A percentile compares a stretch with the other conserved stretches of the same genome.
Conservation (phyloP, 2,888 invertebrate species). For the Hyalella azteca region DNA sequence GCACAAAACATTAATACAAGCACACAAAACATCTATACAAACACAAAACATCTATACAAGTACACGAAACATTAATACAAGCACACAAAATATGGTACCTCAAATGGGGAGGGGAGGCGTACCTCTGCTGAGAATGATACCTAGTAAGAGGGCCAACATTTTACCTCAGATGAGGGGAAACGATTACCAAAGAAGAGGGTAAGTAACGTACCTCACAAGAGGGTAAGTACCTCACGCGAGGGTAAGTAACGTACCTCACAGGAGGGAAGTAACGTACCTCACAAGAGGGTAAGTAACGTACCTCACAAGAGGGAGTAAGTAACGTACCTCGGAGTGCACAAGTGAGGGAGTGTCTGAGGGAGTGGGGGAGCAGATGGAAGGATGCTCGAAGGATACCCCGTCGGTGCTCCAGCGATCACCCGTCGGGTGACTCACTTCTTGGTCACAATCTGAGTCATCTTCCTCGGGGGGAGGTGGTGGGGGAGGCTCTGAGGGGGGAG, state of each 20-base stretch:
- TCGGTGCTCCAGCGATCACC: background rate
- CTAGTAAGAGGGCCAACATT: too few relatives aligned
- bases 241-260: background rate
- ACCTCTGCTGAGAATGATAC: too few relatives aligned
- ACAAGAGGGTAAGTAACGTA: background rate
- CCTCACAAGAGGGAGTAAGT: background rate
- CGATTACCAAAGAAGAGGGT: background rate
- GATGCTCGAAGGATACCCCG: background rate
- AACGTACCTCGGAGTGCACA: constrained; percentile 1
- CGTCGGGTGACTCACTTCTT: background rate
- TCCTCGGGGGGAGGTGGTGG: constrained; percentile 58
- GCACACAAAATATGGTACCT: too few relatives aligned
- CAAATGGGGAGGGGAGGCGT: too few relatives aligned
- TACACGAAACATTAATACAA: too few relatives aligned
- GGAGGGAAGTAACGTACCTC: background rate
- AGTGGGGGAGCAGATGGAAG: background rate
- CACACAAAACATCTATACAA: too few relatives aligned
- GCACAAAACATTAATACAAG: too few relatives aligned
- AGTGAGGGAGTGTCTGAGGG: constrained; percentile 11
- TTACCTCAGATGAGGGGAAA: too few relatives aligned
- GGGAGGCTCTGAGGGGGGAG: constrained; percentile 55
- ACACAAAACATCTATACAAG: too few relatives aligned
- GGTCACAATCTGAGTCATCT: constrained; percentile 45
- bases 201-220: background rate
- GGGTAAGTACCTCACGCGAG: background rate